phyloP scores from a whole-genome alignment of 2,113 vertebrate species.

The Stigmatopora argus region DNA sequence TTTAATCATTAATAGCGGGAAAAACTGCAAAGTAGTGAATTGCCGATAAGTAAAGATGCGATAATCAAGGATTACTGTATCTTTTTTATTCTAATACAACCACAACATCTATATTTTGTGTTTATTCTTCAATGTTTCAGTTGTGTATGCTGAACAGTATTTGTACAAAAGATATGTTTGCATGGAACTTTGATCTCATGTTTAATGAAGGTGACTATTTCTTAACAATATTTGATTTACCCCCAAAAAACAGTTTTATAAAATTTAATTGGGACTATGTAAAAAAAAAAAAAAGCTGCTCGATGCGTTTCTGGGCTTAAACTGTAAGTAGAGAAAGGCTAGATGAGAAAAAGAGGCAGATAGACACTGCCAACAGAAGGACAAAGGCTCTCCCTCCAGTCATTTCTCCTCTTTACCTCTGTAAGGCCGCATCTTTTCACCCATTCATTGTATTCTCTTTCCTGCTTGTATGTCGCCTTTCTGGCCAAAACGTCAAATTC shows the following conservation, averaged over 20 bases:
- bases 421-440: conserved; percentile 42
- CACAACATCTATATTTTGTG: too few species aligned
- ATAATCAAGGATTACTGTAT: too few species aligned
- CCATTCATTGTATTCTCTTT: conserved; percentile 26
- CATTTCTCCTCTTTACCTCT: conserved; percentile 45
- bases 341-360: conserved; percentile 29
- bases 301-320: conserved; percentile 8
- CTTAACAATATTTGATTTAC: background rate
- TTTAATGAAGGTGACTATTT: background rate
- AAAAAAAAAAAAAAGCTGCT: background rate
- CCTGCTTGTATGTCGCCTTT: conserved; percentile 11
- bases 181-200: too few species aligned
- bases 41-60: too few species aligned
- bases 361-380: conserved; percentile 41
- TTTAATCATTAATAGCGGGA: too few species aligned
- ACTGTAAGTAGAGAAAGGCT: conserved; percentile 20
- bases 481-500: background rate
- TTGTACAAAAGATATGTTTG: too few species aligned
- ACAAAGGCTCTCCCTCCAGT: conserved; percentile 54
- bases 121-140: too few species aligned
- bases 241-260: too few species aligned
- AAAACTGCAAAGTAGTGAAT: too few species aligned
- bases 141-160: too few species aligned
- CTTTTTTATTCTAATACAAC: too few species aligned
- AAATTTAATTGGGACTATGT: too few species aligned